Base-by-base conservation (phyloP, 64 coral and sea anemone species). In the Hydrozoanthus tunicans region DNA sequence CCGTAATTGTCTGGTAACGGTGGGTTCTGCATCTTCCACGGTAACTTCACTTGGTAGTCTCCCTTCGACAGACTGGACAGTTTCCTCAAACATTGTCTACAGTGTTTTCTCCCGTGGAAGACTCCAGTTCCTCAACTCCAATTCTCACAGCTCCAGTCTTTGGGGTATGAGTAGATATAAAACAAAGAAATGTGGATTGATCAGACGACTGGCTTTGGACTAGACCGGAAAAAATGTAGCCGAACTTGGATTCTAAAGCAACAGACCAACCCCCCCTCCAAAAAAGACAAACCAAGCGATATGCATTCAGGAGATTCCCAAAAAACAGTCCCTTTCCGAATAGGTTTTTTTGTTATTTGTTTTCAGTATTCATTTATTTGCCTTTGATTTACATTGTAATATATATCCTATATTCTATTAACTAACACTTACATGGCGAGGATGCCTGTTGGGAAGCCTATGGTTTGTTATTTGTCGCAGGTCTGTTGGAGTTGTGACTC, bases 11-110 rank as follows among this genome's bases (percentile, higher is more conserved):
- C 78, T 12, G 86, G 72, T 23, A 96, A 65, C 11, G 52, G 5
- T 68, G 72, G 56, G 25, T 90, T 86, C 13, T 14, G 70, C 14
- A 72, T 86, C 24, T 86, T 93, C 80, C 86, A 85, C 58, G 91
- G 91, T 9, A 92, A 64, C 13, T 70, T 81, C 15, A 93, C 80
- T 72, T 81, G 62, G 77, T 95, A 95, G 20, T 51, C 90, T 80
- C 52, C 79, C 17, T 9, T 63, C 70, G 14, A 5, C 54, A 52
- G 77, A 75, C 12, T 56, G 0, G 5, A 54, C 12, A 7, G 0
- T 56, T 51, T 78, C 75, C 12, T 56, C 52, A 78, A 78, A 78
- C 12, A 9, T 9, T 8, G 53, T 14, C 6, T 78, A 4, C 13
- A 56, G 51, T 14, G 75, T 78, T 56, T 78, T 43, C 32, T 43